Evolutionary conservation across 2,888 invertebrate species (phyloP).

Genomic region (Standfussiana lucernea): DNA sequence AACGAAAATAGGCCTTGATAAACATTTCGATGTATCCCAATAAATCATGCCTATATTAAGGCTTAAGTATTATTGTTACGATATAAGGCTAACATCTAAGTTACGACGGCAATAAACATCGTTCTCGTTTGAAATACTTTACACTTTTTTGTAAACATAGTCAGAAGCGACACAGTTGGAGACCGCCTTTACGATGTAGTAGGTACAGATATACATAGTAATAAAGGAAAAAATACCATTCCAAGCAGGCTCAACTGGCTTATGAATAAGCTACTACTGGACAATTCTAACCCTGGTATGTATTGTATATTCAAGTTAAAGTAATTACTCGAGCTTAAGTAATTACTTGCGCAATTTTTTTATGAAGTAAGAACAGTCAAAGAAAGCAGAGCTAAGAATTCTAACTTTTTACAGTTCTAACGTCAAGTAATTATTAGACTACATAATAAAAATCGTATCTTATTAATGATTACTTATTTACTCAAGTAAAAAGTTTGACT

Average conservation of each 20-base stretch:
- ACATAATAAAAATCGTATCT: no score
- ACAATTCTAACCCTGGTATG: no score
- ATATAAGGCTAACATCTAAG: conserved; percentile 13
- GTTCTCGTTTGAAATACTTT: conserved; percentile 21
- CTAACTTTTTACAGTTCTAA: no score
- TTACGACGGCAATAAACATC: conserved; percentile 24
- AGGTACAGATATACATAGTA: conserved; percentile 12
- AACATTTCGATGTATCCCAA: conserved; percentile 6
- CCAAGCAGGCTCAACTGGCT: background rate
- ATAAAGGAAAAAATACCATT: background rate
- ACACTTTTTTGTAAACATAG: conserved; percentile 46
- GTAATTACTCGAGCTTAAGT: no score
- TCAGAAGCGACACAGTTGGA: conserved; percentile 30
- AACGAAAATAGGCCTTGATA: conserved; percentile 31
- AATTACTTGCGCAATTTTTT: no score
- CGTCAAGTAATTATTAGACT: no score
- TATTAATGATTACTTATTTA: no score
- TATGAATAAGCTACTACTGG: conserved; percentile 11
- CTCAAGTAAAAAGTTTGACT: no score
- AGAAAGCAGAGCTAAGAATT: no score
- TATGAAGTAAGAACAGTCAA: no score
- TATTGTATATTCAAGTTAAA: no score
- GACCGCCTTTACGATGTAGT: conserved; percentile 32
- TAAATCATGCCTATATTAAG: conserved; percentile 17
- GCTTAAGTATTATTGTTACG: conserved; percentile 12